Base-by-base conservation (phyloP, 2,113 vertebrate species). In the Willisornis vidua region DNA sequence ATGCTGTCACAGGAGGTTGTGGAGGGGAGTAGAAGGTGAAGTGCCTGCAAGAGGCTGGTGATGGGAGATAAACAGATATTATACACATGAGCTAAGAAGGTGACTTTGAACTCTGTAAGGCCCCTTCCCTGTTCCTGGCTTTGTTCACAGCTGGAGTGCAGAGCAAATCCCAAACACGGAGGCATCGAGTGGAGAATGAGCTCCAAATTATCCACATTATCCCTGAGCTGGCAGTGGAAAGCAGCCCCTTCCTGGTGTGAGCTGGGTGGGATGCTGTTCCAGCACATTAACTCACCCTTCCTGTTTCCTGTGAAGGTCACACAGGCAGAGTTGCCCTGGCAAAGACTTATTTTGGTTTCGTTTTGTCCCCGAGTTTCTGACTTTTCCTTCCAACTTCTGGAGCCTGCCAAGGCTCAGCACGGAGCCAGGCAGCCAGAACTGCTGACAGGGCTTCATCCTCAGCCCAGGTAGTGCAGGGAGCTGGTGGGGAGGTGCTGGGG, bases 241-340 rank as follows among this genome's bases (percentile, higher is more conserved):
- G 89, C 91, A 31, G 81, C 37, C 41, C 2, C 54, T 78, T 72
- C 87, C 45, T 12, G 0, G 74, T 75, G 81, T 74, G 89, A 79
- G 19, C n/a, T 9, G 70, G 81, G 87, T 72, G 91, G 84, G 91
- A 71, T 84, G 85, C 89, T 23, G 78, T 96, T 96, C 91, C 91
- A 83, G 84, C 80, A 52, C 95, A 89, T 94, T 94, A 89, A 87
- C 91, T 92, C 25, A 54, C 70, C 93, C 95, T 95, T 95, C 87
- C 41, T 4, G 13, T 96, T 76, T 57, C 71, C 71, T 19, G 0
- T 54, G 70, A 94, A 89, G 94, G 94, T 94, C 91, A 14, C 66
- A 6, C 62, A 43, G 85, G 75, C 90, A 54, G 58, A 54, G 58
- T 43, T 84, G 24, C 91, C 89, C 2, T 6, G 57, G 54, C 87